Base-by-base conservation (phyloP, 2,888 invertebrate genomes). In the Mantis religiosa region DNA sequence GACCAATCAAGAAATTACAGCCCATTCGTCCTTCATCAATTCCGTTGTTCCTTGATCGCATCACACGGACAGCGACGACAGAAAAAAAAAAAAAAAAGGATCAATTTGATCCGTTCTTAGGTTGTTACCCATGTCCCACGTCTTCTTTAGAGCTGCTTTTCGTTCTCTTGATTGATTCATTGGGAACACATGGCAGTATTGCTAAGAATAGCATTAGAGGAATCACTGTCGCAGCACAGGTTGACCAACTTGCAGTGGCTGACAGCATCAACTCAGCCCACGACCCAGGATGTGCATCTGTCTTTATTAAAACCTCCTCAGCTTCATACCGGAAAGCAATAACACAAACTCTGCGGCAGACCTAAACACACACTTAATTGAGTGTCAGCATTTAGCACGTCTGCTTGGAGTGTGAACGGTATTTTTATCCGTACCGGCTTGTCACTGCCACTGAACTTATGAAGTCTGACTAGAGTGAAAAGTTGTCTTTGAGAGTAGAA, bases 1-100 rank as follows among this genome's bases (percentile, higher is more conserved):
- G 89, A 87, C 89, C 89, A 89, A 89, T 89, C 89, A 89, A 88
- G 87, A 86, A 88, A 89, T 89, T 89, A 88, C 88, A 83, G 41
- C 81, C 89, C 88, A 88, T 87, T 88, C 89, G 85, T 89, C 89
- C 89, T 87, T 89, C 89, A 88, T 88, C 88, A 89, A 86, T 88
- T 88, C 84, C 88, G 71, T 28, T 71, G 88, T 84, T 84, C 84
- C 84, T 71, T 84, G 84, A 84, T 84, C 84, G n/a, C 47, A 30
- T 54, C 84, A n/a, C 84, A 30, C 27, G 85, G 85, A 41, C 41
- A 41, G 41, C 41, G 41, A 41, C 41, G 12, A 41, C 41, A 41
- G 85, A 81, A 30, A 71, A 20, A 30, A 71, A 87, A 30, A 71
- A 71, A 81, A n/a, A 41, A n/a, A 14, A 54, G 54, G 54, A 71